Evolutionary conservation across 1,140 invertebrate species (phyloP).

Genomic region (Protaetia brevitarsis): DNA sequence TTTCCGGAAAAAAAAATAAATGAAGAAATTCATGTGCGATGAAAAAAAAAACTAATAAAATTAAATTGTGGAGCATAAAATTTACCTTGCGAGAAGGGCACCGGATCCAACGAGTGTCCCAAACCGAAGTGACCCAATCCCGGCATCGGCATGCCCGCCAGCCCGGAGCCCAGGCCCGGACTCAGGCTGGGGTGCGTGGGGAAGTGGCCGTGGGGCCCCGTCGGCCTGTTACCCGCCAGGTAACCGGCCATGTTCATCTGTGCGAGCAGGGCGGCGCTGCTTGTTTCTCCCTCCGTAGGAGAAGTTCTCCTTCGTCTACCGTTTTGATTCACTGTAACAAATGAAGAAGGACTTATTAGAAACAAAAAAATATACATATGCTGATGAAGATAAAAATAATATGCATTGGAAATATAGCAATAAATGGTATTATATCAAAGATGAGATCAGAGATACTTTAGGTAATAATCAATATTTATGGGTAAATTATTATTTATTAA

Average conservation of each 20-base stretch:
- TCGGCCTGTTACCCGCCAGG: constrained; percentile 28
- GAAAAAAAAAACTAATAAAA: too few species aligned
- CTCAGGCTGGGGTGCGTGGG: constrained; percentile 31
- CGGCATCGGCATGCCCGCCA: constrained; percentile 38
- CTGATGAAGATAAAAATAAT: too few species aligned
- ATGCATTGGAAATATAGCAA: too few species aligned
- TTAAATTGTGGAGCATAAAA: constrained; percentile 28
- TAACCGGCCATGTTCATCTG: constrained; percentile 35
- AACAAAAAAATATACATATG: too few species aligned
- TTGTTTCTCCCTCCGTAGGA: constrained; percentile 25
- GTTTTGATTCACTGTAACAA: constrained; percentile 32
- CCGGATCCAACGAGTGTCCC: constrained; percentile 50
- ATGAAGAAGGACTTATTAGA: neutral
- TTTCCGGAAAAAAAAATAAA: too few species aligned
- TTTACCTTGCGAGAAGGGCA: constrained; percentile 55
- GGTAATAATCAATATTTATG: too few species aligned
- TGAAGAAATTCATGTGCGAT: too few species aligned
- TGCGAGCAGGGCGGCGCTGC: constrained; percentile 21
- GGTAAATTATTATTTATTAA: too few species aligned
- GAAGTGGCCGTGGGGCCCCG: constrained; percentile 28
- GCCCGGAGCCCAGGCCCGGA: constrained; percentile 40
- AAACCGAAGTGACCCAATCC: constrained; percentile 49
- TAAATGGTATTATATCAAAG: too few species aligned
- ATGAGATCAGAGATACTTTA: too few species aligned
- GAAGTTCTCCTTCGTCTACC: constrained; percentile 32